A percentile compares a stretch with the other conserved stretches of the same genome.
phyloP scores from a whole-genome alignment of 2,888 invertebrate genomes.

The Tetragnatha montana region DNA sequence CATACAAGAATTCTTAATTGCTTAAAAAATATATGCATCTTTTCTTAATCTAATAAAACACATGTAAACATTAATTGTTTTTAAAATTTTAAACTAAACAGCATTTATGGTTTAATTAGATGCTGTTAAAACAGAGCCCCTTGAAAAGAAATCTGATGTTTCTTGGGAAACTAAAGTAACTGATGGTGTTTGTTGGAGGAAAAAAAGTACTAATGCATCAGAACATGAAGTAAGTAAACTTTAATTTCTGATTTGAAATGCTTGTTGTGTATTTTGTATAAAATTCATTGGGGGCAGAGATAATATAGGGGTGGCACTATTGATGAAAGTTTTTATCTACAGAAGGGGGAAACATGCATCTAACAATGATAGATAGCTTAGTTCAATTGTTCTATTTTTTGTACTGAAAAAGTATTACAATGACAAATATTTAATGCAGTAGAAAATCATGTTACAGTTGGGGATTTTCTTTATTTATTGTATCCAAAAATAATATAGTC shows the following conservation, averaged over 20 bases:
- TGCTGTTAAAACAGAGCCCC: neutral
- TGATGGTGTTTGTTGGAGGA: constrained; percentile 48
- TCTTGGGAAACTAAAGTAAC: constrained; percentile 52
- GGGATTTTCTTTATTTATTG: too few species aligned
- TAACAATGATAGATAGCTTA: too few species aligned
- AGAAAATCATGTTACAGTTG: too few species aligned
- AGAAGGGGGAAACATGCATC: too few species aligned
- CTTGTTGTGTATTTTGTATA: neutral
- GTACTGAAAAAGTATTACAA: too few species aligned
- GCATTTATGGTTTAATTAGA: constrained; percentile 9
- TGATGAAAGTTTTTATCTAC: too few species aligned
- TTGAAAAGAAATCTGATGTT: constrained; percentile 15
- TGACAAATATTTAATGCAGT: too few species aligned
- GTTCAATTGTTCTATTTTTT: too few species aligned
- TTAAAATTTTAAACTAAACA: neutral
- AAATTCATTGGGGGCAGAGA: too few species aligned
- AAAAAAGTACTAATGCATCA: constrained; percentile 35
- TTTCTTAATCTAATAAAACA: neutral
- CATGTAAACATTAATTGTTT: neutral
- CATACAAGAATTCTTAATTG: neutral
- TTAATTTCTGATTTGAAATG: neutral
- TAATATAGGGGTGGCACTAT: too few species aligned
- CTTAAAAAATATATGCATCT: neutral
- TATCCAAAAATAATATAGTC: too few species aligned
- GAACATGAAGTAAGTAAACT: constrained; percentile 34